A percentile compares a stretch with the other conserved stretches of the same genome.
phyloP scores from a whole-genome alignment of 1,140 invertebrate genomes.

The Acyrthosiphon pisum region DNA sequence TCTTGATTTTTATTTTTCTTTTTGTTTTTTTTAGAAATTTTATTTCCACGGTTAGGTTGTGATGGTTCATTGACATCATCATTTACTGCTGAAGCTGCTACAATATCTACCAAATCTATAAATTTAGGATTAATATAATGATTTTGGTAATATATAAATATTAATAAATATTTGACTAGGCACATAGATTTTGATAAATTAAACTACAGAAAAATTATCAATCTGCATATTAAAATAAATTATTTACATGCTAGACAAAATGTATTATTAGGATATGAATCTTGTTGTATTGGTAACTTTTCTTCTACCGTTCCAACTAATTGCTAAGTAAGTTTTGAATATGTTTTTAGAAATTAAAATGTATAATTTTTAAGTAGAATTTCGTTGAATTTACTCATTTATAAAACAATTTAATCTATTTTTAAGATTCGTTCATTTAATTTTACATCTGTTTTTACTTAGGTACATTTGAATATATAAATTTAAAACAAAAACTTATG shows the following conservation, averaged over 20 bases:
- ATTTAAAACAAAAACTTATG: no score
- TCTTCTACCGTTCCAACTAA: no score
- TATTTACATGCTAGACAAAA: not conserved
- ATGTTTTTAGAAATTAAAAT: no score
- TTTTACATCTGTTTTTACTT: no score
- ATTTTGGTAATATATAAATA: not conserved
- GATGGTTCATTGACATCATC: not conserved
- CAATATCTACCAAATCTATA: constrained; percentile 12
- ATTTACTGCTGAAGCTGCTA: not conserved
- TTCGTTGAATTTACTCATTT: no score
- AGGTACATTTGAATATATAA: no score
- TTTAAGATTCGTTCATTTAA: no score
- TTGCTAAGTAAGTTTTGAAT: no score
- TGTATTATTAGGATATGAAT: no score
- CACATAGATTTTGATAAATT: not conserved
- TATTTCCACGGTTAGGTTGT: not conserved
- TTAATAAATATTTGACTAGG: not conserved
- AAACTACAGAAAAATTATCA: not conserved
- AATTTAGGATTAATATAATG: not conserved
- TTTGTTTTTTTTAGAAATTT: constrained; percentile 33
- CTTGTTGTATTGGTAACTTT: no score
- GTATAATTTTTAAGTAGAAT: no score
- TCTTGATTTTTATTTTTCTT: constrained; percentile 43
- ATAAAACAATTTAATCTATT: no score
- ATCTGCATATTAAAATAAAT: not conserved